Percentiles rank a stretch among this genome's conserved stretches.
These are phyloP conservation scores for Erpetoichthys calabaricus DNA, from an alignment of 2,797 vertebrate genomes.

Conservation along the genomic window DNA sequence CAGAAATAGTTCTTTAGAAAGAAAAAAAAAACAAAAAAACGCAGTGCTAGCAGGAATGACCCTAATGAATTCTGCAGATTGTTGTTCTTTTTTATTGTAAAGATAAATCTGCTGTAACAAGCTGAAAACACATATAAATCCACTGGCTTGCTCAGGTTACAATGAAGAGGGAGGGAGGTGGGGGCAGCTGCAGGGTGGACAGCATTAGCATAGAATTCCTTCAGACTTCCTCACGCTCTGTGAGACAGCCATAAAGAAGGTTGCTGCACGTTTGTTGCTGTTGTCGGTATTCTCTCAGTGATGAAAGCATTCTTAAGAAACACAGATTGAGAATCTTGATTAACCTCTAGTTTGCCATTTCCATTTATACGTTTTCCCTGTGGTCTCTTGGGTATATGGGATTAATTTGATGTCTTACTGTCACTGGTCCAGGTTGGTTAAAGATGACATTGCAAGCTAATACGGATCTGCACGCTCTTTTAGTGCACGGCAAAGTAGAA, in stretches of 20 bases:
- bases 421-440: background rate
- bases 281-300: constrained; percentile 40
- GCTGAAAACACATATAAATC: constrained; percentile 66
- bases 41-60: constrained; percentile 4
- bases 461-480: background rate
- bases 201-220: constrained; percentile 40
- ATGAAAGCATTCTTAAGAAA: constrained; percentile 37
- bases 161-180: constrained; percentile 22
- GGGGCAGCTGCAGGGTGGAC: constrained; percentile 30
- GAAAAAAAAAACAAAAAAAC: background rate
- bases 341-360: constrained; percentile 31
- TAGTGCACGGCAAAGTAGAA: background rate
- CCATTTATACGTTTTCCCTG: constrained; percentile 2
- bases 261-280: constrained; percentile 37
- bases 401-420: background rate
- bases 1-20: too few relatives aligned
- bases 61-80: constrained; percentile 65
- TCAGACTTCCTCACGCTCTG: constrained; percentile 30
- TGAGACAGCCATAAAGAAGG: constrained; percentile 33
- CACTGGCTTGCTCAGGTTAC: constrained; percentile 38
- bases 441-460: background rate
- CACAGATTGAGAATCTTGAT: constrained; percentile 35
- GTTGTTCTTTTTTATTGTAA: constrained; percentile 65
- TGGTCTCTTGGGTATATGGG: background rate
- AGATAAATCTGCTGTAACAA: constrained; percentile 74